A percentile compares a stretch with the other conserved stretches of the same genome.
These are phyloP conservation scores for Nerophis ophidion DNA, from an alignment of 2,113 vertebrate genomes.

Conservation along the genomic window DNA sequence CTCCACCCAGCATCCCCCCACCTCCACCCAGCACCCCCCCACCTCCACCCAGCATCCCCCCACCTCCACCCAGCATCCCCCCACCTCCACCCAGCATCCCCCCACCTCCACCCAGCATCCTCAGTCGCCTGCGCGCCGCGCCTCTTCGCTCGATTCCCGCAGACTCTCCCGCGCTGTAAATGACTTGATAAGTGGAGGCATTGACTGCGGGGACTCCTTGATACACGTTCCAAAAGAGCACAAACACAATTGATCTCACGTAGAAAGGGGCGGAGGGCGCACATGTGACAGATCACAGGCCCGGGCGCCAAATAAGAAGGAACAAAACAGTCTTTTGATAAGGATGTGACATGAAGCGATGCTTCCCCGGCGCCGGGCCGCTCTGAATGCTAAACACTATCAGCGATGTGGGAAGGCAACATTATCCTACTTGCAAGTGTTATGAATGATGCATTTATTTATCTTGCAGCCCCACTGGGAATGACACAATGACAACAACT, in stretches of 20 bases:
- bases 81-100: no score
- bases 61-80: no score
- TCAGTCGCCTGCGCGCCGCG: constrained; percentile 31
- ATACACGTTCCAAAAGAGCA: constrained; percentile 67
- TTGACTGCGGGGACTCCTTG: constrained; percentile 65
- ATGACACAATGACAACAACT: constrained; percentile 50
- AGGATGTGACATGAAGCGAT: constrained; percentile 64
- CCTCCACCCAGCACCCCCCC: no score
- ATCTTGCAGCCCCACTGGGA: constrained; percentile 37
- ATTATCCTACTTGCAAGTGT: constrained; percentile 31
- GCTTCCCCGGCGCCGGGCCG: constrained; percentile 51
- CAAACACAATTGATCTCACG: constrained; percentile 69
- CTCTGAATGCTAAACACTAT: constrained; percentile 37
- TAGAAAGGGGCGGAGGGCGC: constrained; percentile 19
- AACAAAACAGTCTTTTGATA: constrained; percentile 66
- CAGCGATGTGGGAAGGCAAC: constrained; percentile 40
- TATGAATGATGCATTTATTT: constrained; percentile 48
- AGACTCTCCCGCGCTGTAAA: constrained; percentile 61
- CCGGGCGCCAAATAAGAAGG: constrained; percentile 43
- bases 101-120: constrained; percentile 30
- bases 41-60: no score
- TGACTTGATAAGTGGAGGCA: constrained; percentile 67
- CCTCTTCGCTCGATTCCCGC: constrained; percentile 42
- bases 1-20: no score
- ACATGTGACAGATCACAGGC: constrained; percentile 54